A percentile compares a stretch with the other conserved stretches of the same genome.
phyloP scores from a whole-genome alignment of 64 coral and sea anemone species.

The Stylophora pistillata region DNA sequence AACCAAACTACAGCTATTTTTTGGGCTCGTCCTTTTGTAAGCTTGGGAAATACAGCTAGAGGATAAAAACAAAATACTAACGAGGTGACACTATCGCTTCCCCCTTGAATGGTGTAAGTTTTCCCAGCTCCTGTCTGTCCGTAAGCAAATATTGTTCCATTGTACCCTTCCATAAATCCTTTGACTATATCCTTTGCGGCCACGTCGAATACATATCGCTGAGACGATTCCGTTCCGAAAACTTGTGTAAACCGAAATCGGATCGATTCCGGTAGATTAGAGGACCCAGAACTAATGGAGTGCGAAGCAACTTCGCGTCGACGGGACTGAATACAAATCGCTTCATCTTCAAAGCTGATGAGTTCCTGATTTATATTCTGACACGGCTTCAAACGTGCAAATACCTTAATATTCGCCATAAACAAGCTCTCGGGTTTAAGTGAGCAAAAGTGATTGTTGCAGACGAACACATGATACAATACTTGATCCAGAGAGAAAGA shows the following conservation, averaged over 20 bases:
- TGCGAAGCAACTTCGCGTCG: neutral
- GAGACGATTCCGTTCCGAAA: conserved; percentile 20
- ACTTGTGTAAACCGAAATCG: conserved; percentile 40
- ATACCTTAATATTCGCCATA: conserved; percentile 67
- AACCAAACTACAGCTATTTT: neutral
- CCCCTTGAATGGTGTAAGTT: conserved; percentile 59
- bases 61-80: neutral
- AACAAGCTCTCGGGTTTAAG: conserved; percentile 7
- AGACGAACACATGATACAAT: neutral
- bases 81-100: neutral
- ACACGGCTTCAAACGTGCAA: conserved; percentile 46
- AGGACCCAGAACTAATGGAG: neutral
- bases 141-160: conserved; percentile 68
- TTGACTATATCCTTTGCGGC: conserved; percentile 44
- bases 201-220: conserved; percentile 43
- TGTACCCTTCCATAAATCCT: conserved; percentile 53
- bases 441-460: neutral
- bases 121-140: conserved; percentile 63
- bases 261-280: neutral
- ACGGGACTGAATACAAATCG: conserved; percentile 3
- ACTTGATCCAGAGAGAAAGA: neutral
- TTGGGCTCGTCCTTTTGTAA: neutral
- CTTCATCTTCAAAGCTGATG: conserved; percentile 29
- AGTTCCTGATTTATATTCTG: conserved; percentile 8
- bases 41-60: neutral